A percentile compares a stretch with the other conserved stretches of the same genome.
These are phyloP conservation scores for Teleiodes luculella DNA, from an alignment of 2,888 invertebrate species.

Conservation along the genomic window DNA sequence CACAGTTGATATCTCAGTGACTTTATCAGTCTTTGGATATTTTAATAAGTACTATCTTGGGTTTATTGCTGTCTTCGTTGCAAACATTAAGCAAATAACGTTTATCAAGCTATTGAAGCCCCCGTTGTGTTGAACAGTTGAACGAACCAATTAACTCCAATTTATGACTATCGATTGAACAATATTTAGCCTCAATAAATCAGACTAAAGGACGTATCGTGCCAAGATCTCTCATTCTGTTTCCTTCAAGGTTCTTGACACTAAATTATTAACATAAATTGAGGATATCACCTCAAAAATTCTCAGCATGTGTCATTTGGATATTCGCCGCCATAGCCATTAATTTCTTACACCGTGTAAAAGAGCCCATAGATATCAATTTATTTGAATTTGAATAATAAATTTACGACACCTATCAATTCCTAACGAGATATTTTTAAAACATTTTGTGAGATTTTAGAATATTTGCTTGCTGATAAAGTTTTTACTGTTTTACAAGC, in stretches of 20 bases:
- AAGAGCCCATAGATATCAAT: slow-evolving; percentile 6
- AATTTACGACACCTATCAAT: slow-evolving; percentile 3
- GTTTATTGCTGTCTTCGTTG: neutral
- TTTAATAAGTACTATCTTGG: too few species aligned
- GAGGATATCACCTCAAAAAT: neutral
- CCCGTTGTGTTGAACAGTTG: neutral
- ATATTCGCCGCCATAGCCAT: slow-evolving; percentile 9
- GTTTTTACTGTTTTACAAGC: neutral
- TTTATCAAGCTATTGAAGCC: neutral
- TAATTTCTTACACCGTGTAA: slow-evolving; percentile 3
- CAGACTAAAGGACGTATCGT: slow-evolving; percentile 5
- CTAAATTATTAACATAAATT: slow-evolving; percentile 6
- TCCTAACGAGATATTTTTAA: neutral
- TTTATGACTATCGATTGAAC: slow-evolving; percentile 2
- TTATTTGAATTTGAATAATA: slow-evolving; percentile 8
- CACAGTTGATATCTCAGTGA: too few species aligned
- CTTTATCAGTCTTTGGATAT: too few species aligned
- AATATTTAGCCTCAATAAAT: slow-evolving; percentile 8
- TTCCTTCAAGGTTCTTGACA: slow-evolving; percentile 10
- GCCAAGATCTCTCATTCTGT: neutral
- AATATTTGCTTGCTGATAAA: slow-evolving; percentile 1
- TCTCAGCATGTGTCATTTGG: slow-evolving; percentile 13
- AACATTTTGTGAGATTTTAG: neutral
- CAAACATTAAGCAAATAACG: neutral
- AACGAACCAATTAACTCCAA: slow-evolving; percentile 7